Evolutionary conservation across 2,113 vertebrate species (phyloP).

Genomic region (Mystacornis crossleyi): DNA sequence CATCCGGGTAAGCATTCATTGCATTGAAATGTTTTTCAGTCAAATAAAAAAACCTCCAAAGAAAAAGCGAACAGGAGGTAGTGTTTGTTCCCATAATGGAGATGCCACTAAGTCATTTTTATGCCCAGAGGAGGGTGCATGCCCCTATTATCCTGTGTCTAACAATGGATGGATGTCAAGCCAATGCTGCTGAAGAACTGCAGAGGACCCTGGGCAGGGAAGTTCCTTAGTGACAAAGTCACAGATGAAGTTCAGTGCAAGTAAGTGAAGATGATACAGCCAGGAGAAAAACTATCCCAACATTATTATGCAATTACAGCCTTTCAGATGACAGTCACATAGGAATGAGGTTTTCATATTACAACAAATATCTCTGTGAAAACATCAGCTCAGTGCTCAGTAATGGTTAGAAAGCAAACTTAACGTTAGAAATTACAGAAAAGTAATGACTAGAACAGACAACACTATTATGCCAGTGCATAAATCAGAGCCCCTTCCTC

Average conservation of each 20-base stretch:
- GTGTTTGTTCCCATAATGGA: slow-evolving; percentile 15
- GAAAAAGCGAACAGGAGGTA: slow-evolving; percentile 3
- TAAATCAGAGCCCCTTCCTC: neutral
- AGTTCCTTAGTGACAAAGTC: neutral
- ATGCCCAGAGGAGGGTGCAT: neutral
- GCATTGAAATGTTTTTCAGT: slow-evolving; percentile 2
- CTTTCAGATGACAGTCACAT: neutral
- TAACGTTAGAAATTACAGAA: neutral
- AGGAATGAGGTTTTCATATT: neutral
- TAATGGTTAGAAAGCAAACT: neutral
- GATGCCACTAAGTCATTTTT: slow-evolving; percentile 24
- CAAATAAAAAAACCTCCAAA: neutral
- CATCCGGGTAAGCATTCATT: neutral
- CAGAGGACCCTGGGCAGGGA: neutral
- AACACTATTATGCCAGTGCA: neutral
- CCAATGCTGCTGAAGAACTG: slow-evolving; percentile 6
- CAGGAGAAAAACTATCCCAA: neutral
- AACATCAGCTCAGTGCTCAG: neutral
- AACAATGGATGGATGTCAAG: neutral
- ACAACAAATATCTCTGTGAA: neutral
- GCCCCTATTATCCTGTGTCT: neutral
- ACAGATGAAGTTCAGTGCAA: neutral
- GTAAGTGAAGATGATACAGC: neutral
- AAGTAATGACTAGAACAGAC: neutral
- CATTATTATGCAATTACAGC: neutral